Percentiles rank a stretch among this genome's conserved stretches.
Conservation (phyloP, 1,140 invertebrate genomes). For the Trypoxylus dichotomus region DNA sequence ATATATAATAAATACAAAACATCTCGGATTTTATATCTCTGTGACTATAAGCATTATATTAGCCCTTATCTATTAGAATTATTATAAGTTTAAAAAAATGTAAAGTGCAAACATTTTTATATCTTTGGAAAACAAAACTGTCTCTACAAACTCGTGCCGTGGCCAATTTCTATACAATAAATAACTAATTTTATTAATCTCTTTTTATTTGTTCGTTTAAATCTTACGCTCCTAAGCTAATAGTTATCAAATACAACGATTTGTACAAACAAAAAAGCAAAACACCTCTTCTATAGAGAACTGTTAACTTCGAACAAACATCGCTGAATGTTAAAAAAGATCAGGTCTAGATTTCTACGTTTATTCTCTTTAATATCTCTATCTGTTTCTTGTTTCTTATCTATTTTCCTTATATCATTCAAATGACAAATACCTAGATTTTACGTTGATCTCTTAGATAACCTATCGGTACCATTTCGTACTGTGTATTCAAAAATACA, state of each 20-base stretch:
- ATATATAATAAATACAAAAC: no score
- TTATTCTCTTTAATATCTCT: neutral
- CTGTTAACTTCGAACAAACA: constrained; percentile 11
- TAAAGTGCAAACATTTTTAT: constrained; percentile 4
- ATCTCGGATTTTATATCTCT: neutral
- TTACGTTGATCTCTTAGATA: neutral
- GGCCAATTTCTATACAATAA: constrained; percentile 18
- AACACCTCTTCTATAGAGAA: neutral
- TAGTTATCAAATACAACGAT: constrained; percentile 17
- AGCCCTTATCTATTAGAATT: neutral
- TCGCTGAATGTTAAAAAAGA: constrained; percentile 10
- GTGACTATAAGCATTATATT: neutral
- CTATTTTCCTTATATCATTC: neutral
- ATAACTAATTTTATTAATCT: constrained; percentile 12
- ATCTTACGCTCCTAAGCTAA: constrained; percentile 21
- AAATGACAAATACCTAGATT: neutral
- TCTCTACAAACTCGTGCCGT: constrained; percentile 8
- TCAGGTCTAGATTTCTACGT: constrained; percentile 6
- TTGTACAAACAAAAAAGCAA: constrained; percentile 22
- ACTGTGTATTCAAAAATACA: neutral
- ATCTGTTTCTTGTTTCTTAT: neutral
- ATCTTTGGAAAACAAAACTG: constrained; percentile 4
- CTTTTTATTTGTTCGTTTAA: constrained; percentile 13
- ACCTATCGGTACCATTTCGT: constrained; percentile 10
- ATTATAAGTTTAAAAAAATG: neutral